Evolutionary conservation across 2,797 vertebrate genomes (phyloP), one percentile per base, ranked within the genome.

Genomic region (Sebastes miniatus): DNA sequence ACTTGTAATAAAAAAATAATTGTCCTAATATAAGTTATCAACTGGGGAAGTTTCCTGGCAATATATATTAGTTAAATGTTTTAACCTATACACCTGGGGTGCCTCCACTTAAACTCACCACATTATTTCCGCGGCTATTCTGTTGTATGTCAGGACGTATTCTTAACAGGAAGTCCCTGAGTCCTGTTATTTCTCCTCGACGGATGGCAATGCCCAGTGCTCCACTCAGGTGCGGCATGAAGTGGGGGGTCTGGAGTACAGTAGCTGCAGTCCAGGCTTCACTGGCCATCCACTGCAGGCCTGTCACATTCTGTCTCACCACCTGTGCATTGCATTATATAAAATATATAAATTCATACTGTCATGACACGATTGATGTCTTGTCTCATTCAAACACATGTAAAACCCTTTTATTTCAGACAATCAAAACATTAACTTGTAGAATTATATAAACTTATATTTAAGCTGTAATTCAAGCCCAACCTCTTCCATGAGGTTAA

Each of bases 201-300:
- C 92, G 88, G 24, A 95, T 94, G 27, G 94, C 87, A 2, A 93
- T 91, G 5, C 92, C 92, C 76, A 94, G 73, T 2, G 90, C 91
- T 11, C 93, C 88, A 12, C 81, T 79, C 47, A 93, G 52, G 68
- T 88, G 87, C 1, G 88, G 85, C 83, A 91, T 85, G 3, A 91
- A 27, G 0, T 61, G 59, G 1, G 8, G 71, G 1, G 81, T 89
- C 18, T 88, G 85, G 4, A 93, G 63, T 5, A 85, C 80, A 16
- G 52, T 16, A 50, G 27, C 78, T 34, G 79, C 16, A 56, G 71
- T 72, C 90, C 87, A 90, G 3, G 82, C 85, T 83, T 91, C 89
- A 57, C 84, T 88, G 56, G 83, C 88, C 5, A 92, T 73, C 84
- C 90, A 91, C 85, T 91, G 90, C 10, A 85, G 72, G 9, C 81